A percentile compares a stretch with the other conserved stretches of the same genome.
These are phyloP conservation scores for Drosophila sturtevanti DNA, from an alignment of 1,140 invertebrate genomes.

Conservation along the genomic window DNA sequence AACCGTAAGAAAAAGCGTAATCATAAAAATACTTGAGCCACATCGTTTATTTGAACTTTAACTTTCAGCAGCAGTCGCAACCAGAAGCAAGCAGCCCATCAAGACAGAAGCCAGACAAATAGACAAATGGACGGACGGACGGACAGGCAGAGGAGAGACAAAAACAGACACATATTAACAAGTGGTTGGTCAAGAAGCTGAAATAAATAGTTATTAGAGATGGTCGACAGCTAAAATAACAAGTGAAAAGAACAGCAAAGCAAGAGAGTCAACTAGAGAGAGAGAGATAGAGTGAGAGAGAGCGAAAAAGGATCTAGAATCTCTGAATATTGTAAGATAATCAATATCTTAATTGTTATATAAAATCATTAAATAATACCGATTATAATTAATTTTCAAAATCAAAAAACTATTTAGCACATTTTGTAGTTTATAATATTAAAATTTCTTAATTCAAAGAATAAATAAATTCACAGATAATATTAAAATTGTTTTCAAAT, in stretches of 20 bases:
- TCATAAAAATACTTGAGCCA: slow-evolving; percentile 75
- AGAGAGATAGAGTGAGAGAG: neutral
- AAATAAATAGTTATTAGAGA: neutral
- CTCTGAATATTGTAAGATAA: too few relatives aligned
- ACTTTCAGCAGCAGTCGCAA: slow-evolving; percentile 51
- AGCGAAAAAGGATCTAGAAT: neutral
- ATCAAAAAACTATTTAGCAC: too few relatives aligned
- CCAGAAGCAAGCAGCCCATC: slow-evolving; percentile 7
- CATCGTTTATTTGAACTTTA: slow-evolving; percentile 71
- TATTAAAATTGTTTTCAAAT: too few relatives aligned
- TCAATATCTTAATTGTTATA: too few relatives aligned
- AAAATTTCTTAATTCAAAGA: too few relatives aligned
- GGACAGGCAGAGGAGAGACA: too few relatives aligned
- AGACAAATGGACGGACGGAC: neutral
- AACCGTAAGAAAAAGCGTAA: slow-evolving; percentile 54
- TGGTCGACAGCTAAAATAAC: too few relatives aligned
- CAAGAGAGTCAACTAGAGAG: neutral
- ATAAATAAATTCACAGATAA: too few relatives aligned
- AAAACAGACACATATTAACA: neutral
- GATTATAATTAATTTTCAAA: too few relatives aligned
- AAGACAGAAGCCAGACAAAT: slow-evolving; percentile 9
- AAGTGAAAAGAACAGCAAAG: neutral
- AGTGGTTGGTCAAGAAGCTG: neutral
- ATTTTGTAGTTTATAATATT: too few relatives aligned
- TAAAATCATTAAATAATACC: too few relatives aligned